phyloP scores from a whole-genome alignment of 2,888 invertebrate species.

The Quadroppia sp. region DNA sequence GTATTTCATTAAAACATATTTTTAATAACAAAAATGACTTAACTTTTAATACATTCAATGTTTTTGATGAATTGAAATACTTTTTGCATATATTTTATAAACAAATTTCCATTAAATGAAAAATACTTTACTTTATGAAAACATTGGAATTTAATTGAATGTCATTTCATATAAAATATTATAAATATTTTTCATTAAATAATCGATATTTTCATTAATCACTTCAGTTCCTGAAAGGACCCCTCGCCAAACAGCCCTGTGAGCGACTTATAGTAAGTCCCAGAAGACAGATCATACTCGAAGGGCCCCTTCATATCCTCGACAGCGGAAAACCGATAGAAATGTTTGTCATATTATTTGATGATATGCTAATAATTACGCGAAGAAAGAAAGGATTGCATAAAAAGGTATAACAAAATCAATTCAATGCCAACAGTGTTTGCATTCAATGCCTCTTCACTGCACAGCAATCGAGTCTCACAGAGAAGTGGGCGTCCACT shows the following conservation, averaged over 20 bases:
- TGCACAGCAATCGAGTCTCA: slow-evolving; percentile 54
- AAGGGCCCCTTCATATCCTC: slow-evolving; percentile 56
- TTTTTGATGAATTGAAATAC: no score
- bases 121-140: no score
- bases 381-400: slow-evolving; percentile 59
- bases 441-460: slow-evolving; percentile 1
- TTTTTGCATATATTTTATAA: no score
- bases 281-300: slow-evolving; percentile 55
- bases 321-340: slow-evolving; percentile 60
- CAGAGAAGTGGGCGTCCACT: slow-evolving; percentile 54
- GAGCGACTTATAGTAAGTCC: slow-evolving; percentile 60
- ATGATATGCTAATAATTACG: slow-evolving; percentile 62
- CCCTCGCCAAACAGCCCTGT: slow-evolving; percentile 61
- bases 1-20: no score
- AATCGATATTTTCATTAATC: not conserved
- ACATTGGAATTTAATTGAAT: no score
- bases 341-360: slow-evolving; percentile 62
- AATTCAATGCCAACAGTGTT: no score
- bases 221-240: slow-evolving; percentile 58
- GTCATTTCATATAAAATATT: no score
- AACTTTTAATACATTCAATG: no score
- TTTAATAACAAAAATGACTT: no score
- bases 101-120: no score
- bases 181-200: not conserved
- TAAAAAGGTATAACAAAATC: slow-evolving; percentile 57